Conservation (phyloP, 1,140 invertebrate genomes). For the Pachypeltis micranthus region DNA sequence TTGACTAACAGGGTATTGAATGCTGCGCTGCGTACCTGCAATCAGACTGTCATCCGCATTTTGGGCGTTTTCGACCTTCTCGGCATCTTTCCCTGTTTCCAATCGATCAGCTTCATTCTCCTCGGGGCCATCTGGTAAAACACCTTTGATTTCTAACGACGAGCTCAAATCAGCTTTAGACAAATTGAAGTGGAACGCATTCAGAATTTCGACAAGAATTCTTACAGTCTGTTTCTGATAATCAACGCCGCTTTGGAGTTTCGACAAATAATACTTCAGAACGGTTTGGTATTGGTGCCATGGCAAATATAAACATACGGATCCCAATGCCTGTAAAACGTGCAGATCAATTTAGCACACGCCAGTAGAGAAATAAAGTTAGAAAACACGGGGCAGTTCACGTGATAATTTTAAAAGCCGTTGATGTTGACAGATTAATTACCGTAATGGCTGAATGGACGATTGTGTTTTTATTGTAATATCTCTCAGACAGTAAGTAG, state of each 20-base stretch:
- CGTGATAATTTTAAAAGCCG: too few relatives aligned
- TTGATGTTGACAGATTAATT: too few relatives aligned
- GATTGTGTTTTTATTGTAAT: conserved; percentile 59
- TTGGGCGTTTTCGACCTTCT: too few relatives aligned
- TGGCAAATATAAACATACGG: conserved; percentile 60
- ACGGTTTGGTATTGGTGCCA: conserved; percentile 79
- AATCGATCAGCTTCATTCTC: conserved; percentile 18
- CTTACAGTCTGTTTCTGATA: conserved; percentile 73
- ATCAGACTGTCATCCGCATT: too few relatives aligned
- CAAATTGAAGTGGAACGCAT: conserved; percentile 88
- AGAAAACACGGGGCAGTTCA: too few relatives aligned
- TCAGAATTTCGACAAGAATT: conserved; percentile 69
- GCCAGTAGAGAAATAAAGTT: background rate
- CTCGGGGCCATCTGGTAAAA: conserved; percentile 24
- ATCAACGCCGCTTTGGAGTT: conserved; percentile 52
- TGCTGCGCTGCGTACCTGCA: too few relatives aligned
- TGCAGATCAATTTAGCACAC: too few relatives aligned
- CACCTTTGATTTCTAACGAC: conserved; percentile 22
- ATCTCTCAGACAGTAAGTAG: conserved; percentile 68
- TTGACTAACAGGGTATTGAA: too few relatives aligned
- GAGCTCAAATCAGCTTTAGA: conserved; percentile 40
- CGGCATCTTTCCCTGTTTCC: background rate
- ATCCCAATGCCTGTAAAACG: conserved; percentile 47
- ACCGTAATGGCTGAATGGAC: conserved; percentile 63
- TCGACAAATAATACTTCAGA: conserved; percentile 64